phyloP scores from a whole-genome alignment of 2,797 vertebrate species.

The Euthynnus affinis region DNA sequence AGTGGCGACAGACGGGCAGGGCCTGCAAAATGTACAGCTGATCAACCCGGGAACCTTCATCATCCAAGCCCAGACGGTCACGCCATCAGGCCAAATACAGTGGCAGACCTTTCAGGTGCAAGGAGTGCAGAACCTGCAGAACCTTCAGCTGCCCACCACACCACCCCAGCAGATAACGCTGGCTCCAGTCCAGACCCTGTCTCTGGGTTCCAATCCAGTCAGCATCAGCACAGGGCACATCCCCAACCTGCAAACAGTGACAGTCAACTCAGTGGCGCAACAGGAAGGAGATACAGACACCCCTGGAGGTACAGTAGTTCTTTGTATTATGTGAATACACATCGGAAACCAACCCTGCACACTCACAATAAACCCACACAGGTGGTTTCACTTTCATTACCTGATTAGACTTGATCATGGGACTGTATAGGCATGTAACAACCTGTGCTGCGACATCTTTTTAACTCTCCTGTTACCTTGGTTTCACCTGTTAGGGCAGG shows the following conservation, averaged over 20 bases:
- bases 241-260: constrained; percentile 98
- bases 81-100: constrained; percentile 98
- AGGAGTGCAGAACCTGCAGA: constrained; percentile 98
- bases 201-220: constrained; percentile 92
- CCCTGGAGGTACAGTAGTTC: constrained; percentile 88
- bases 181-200: constrained; percentile 97
- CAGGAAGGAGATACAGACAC: constrained; percentile 91
- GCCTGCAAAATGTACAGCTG: constrained; percentile 96
- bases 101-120: constrained; percentile 99
- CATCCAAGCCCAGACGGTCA: constrained; percentile 99
- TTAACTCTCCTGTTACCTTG: constrained; percentile 1
- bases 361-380: background rate
- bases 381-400: too few relatives aligned
- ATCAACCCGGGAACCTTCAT: constrained; percentile 99
- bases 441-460: background rate
- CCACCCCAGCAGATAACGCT: constrained; percentile 97
- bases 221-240: constrained; percentile 94
- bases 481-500: constrained; percentile 4
- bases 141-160: constrained; percentile 96
- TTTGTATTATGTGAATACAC: constrained; percentile 16
- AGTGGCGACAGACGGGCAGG: constrained; percentile 88
- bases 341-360: background rate
- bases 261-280: constrained; percentile 95
- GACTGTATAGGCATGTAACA: background rate
- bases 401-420: too few relatives aligned